Evolutionary conservation across 30 jellyfish, hydroid and myxozoan species (phyloP).

Genomic region (Hydractinia symbiolongicarpus): DNA sequence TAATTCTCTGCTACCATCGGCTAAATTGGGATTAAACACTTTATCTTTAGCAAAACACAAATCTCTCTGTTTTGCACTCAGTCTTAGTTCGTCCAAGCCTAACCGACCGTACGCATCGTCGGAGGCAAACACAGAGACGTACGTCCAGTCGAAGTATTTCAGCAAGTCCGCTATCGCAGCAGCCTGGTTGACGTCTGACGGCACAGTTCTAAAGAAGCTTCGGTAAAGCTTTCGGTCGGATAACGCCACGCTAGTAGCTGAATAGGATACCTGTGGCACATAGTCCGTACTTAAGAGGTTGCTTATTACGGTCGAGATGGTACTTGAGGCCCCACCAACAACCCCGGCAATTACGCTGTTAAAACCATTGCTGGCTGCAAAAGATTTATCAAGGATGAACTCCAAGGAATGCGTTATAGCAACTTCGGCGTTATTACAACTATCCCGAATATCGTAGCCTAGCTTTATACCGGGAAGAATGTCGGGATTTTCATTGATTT

Average conservation of each 20-base stretch:
- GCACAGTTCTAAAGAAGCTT: constrained; percentile 76
- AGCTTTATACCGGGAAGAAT: constrained; percentile 47
- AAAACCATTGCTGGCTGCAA: not conserved
- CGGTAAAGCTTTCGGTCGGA: constrained; percentile 44
- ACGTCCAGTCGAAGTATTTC: constrained; percentile 58
- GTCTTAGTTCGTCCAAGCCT: constrained; percentile 60
- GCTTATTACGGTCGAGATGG: constrained; percentile 40
- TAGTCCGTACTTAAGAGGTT: constrained; percentile 43
- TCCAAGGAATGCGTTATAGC: constrained; percentile 55
- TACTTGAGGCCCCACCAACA: constrained; percentile 84
- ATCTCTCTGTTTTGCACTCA: constrained; percentile 30
- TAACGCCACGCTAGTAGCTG: constrained; percentile 68
- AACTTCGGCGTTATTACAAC: constrained; percentile 50
- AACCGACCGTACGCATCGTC: constrained; percentile 83
- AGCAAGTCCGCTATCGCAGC: constrained; percentile 56
- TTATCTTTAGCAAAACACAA: constrained; percentile 50
- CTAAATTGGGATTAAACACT: constrained; percentile 21
- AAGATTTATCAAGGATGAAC: constrained; percentile 41
- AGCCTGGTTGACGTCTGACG: constrained; percentile 77
- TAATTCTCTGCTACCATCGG: constrained; percentile 5
- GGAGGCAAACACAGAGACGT: constrained; percentile 64
- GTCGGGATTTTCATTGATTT: constrained; percentile 26
- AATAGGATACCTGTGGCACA: constrained; percentile 76
- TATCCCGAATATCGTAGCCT: constrained; percentile 71
- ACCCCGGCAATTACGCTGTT: constrained; percentile 42